These are phyloP conservation scores for Tenebrosternarchus preto DNA, from an alignment of 2,113 vertebrate species.

Conservation along the genomic window DNA sequence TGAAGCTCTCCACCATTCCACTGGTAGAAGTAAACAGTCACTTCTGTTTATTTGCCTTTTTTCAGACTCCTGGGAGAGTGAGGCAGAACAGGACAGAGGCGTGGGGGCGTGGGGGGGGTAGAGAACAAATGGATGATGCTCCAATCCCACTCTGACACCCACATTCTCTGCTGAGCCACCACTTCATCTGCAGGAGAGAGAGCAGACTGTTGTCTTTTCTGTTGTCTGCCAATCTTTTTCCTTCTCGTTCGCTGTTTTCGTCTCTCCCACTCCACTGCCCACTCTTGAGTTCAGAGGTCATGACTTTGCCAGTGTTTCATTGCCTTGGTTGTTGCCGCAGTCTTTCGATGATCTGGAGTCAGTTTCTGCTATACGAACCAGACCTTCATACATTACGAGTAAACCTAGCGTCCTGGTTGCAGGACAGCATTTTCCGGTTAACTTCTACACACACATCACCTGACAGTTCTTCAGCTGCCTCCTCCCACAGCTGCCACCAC, in stretches of 20 bases:
- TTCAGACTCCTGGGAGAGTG: slow-evolving; percentile 68
- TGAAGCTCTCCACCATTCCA: slow-evolving; percentile 69
- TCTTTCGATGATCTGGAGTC: slow-evolving; percentile 43
- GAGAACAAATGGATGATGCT: slow-evolving; percentile 79
- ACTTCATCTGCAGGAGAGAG: slow-evolving; percentile 60
- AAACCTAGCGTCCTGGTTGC: neutral
- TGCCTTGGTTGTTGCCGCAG: slow-evolving; percentile 59
- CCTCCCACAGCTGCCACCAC: too few relatives aligned
- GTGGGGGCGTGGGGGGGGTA: slow-evolving; percentile 52
- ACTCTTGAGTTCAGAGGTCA: slow-evolving; percentile 46
- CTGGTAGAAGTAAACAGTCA: slow-evolving; percentile 73
- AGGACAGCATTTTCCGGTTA: too few relatives aligned
- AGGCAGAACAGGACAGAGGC: slow-evolving; percentile 74
- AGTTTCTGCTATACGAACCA: too few relatives aligned
- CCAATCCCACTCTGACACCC: slow-evolving; percentile 72
- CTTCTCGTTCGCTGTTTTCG: slow-evolving; percentile 51
- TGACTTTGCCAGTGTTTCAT: slow-evolving; percentile 55
- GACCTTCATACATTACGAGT: neutral
- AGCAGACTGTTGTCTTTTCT: slow-evolving; percentile 55
- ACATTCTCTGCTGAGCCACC: slow-evolving; percentile 72
- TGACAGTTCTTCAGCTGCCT: too few relatives aligned
- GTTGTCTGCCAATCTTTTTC: slow-evolving; percentile 57
- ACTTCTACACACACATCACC: too few relatives aligned
- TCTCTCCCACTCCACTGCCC: slow-evolving; percentile 67
- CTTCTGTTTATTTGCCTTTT: slow-evolving; percentile 73